Base-by-base conservation (phyloP, 35 echinoderm and acorn worm genomes). In the Heliocidaris erythrogramma region DNA sequence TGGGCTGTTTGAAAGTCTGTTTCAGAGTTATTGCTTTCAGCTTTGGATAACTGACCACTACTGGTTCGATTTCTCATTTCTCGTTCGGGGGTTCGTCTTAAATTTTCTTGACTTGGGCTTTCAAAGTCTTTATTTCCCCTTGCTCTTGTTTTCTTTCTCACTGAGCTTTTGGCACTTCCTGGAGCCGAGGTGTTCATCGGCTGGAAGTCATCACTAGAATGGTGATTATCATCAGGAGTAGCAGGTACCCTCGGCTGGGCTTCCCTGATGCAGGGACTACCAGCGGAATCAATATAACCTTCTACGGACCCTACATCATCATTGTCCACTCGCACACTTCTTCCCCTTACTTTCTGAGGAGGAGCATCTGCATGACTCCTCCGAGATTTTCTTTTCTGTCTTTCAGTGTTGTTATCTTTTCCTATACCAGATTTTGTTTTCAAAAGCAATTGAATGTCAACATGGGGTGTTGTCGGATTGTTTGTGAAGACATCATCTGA, bases 311-410 rank as follows among this genome's bases (percentile, higher is more conserved):
- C 11, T 92, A 7, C 29, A 30, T 30, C 13, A 7, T 30, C 4
- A 59, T 29, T n/a, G 49, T 59, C 12, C 2, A 30, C 91, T 92
- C 10, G 31, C 24, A 92, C 91, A 92, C 91, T 92, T 14, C 50
- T 59, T 92, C 91, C 91, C 30, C 91, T 92, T 32, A 92, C 50
- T 92, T 92, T 92, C 29, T 48, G 91, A 92, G 91, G 91, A 50
- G 91, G 91, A n/a, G 91, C 91, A 49, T 92, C 91, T 92, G 11
- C 49, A 27, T 92, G 91, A 92, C 91, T 92, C 91, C 50, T 92
- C 9, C 91, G 91, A 27, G 91, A 92, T 30, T 92, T 92, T n/a
- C 91, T 49, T n/a, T 92, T 92, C 29, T 59, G 91, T 59, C 91
- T 92, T 49, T 59, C 91, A 59, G n/a, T 17, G 31, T 89, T 42